Percentiles rank a stretch among this genome's conserved stretches.
Conservation (phyloP, 2,888 invertebrate genomes). For the Dione vanillae region DNA sequence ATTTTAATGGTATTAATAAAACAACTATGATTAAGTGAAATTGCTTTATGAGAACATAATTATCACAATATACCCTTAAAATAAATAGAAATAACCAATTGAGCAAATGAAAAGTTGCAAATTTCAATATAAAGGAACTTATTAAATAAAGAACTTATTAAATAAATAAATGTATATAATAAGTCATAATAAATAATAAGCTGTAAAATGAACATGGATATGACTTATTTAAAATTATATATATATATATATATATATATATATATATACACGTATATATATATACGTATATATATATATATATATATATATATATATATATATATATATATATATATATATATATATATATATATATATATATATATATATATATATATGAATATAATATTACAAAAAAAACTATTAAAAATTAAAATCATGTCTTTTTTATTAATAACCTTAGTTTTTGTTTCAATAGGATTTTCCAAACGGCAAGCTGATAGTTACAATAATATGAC, state of each 20-base stretch:
- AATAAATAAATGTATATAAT: conserved; percentile 4
- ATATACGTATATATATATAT: too few relatives aligned
- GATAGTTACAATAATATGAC: background rate
- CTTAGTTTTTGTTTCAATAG: too few relatives aligned
- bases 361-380: too few relatives aligned
- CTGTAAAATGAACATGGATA: background rate
- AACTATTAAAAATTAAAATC: too few relatives aligned
- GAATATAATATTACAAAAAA: too few relatives aligned
- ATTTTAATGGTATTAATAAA: too few relatives aligned
- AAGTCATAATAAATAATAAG: background rate
- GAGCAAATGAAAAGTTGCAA: conserved; percentile 44
- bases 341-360: too few relatives aligned
- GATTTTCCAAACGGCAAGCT: background rate
- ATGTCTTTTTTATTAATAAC: too few relatives aligned
- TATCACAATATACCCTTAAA: conserved; percentile 32
- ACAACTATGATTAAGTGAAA: conserved; percentile 27
- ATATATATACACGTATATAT: too few relatives aligned
- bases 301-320: too few relatives aligned
- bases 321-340: too few relatives aligned
- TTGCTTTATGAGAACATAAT: conserved; percentile 34
- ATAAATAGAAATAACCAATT: conserved; percentile 38
- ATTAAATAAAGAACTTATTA: conserved; percentile 25
- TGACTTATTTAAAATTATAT: background rate
- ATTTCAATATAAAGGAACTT: conserved; percentile 33
- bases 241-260: too few relatives aligned